These are phyloP conservation scores for Bubalus kerabau DNA, from an alignment of 2,113 vertebrate species.

Conservation along the genomic window DNA sequence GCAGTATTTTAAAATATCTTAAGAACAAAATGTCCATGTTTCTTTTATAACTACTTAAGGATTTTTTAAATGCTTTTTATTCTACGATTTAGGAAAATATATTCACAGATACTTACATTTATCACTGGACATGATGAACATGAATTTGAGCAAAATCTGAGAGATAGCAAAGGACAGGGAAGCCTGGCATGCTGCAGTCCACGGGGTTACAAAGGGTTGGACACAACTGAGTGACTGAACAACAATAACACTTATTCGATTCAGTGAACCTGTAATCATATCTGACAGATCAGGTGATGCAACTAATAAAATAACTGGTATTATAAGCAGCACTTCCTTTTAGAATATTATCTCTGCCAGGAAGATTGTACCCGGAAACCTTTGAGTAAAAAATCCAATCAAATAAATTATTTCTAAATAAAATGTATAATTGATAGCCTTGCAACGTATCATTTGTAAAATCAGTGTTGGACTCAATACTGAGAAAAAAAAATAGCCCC, in stretches of 20 bases:
- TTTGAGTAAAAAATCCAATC: not conserved
- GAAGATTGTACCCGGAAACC: not conserved
- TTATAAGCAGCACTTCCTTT: not conserved
- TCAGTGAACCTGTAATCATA: not conserved
- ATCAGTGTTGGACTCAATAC: not conserved
- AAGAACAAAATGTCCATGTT: not conserved
- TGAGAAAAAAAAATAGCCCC: not conserved
- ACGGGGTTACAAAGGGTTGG: not conserved
- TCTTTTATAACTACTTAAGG: not conserved
- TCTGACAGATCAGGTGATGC: not conserved
- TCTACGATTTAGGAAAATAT: not conserved
- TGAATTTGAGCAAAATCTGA: not conserved
- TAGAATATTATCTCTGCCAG: not conserved
- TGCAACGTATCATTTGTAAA: not conserved
- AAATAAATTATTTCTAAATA: not conserved
- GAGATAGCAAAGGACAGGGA: not conserved
- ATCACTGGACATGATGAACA: not conserved
- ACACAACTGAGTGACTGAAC: not conserved
- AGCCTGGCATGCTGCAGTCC: not conserved
- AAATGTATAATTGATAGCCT: not conserved
- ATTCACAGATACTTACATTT: not conserved
- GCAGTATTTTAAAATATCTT: not conserved
- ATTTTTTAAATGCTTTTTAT: not conserved
- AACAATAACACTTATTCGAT: not conserved
- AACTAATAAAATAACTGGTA: not conserved